Conservation (phyloP, 2,113 vertebrate genomes). For the Osmerus mordax region DNA sequence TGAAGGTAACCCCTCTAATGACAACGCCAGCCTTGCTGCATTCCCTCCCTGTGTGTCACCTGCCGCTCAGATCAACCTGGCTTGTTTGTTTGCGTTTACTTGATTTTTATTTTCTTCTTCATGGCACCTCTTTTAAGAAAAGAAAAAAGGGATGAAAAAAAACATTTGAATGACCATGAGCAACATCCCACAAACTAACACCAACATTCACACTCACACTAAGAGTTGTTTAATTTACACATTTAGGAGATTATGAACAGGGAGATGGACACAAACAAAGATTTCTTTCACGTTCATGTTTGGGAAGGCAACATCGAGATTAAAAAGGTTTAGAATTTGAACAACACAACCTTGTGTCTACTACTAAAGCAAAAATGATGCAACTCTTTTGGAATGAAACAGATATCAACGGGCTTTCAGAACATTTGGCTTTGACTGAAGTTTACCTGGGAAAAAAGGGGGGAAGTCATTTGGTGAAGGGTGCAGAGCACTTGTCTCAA, state of each 20-base stretch:
- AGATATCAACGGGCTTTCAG: slow-evolving; percentile 45
- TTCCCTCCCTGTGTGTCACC: slow-evolving; percentile 81
- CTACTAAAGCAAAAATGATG: slow-evolving; percentile 40
- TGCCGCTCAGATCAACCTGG: slow-evolving; percentile 81
- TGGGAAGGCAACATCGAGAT: slow-evolving; percentile 45
- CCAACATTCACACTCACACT: slow-evolving; percentile 31
- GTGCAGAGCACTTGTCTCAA: background rate
- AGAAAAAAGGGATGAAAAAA: slow-evolving; percentile 25
- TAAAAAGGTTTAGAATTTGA: slow-evolving; percentile 40
- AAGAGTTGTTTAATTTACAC: slow-evolving; percentile 53
- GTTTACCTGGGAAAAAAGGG: slow-evolving; percentile 45
- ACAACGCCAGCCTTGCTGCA: slow-evolving; percentile 79
- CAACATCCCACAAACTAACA: slow-evolving; percentile 28
- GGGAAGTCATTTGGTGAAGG: slow-evolving; percentile 2
- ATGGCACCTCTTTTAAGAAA: slow-evolving; percentile 77
- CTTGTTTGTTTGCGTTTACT: slow-evolving; percentile 79
- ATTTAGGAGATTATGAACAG: slow-evolving; percentile 42
- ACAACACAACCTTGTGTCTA: slow-evolving; percentile 35
- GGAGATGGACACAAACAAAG: slow-evolving; percentile 61
- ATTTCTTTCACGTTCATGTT: slow-evolving; percentile 57
- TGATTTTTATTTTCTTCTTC: slow-evolving; percentile 63
- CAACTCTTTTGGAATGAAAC: slow-evolving; percentile 60
- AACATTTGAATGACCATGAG: background rate
- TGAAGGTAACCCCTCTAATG: slow-evolving; percentile 91
- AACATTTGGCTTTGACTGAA: slow-evolving; percentile 62